These are phyloP conservation scores for Artibeus jamaicensis DNA, from an alignment of 2,797 vertebrate species.

Conservation along the genomic window DNA sequence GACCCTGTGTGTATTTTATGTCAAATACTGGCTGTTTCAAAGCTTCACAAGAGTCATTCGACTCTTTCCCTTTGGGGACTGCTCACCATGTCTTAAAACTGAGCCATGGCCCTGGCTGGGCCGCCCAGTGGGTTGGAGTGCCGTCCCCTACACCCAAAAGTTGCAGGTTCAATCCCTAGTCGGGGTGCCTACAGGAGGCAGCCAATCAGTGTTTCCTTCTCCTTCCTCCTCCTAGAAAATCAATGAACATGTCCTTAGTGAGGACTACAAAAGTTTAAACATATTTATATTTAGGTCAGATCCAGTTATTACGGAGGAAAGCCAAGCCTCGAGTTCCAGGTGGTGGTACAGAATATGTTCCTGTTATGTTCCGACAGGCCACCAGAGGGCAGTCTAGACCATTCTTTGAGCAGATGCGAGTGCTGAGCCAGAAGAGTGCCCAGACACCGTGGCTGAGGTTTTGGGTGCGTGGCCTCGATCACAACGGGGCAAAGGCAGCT, in stretches of 20 bases:
- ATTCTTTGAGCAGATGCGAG: neutral
- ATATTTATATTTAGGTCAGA: neutral
- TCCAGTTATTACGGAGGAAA: neutral
- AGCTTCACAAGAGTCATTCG: neutral
- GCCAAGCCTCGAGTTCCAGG: neutral
- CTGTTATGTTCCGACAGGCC: slow-evolving; percentile 30
- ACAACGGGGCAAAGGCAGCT: neutral
- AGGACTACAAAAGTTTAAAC: neutral
- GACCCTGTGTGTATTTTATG: accelerated
- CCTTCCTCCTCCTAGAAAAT: neutral
- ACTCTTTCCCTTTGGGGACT: neutral
- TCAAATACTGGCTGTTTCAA: neutral
- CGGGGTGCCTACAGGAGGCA: neutral
- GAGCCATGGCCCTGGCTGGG: neutral
- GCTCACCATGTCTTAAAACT: too few species aligned
- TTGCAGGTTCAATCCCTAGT: neutral
- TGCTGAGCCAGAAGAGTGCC: too few species aligned
- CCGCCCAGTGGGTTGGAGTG: neutral
- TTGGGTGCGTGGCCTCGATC: neutral
- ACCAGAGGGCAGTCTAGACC: slow-evolving; percentile 75
- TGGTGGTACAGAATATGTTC: neutral
- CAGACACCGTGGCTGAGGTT: accelerated
- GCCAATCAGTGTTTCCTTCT: neutral
- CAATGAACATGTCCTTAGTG: neutral
- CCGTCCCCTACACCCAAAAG: neutral